Base-by-base conservation (phyloP, 2,797 vertebrate species). In the Carcharodon carcharias region DNA sequence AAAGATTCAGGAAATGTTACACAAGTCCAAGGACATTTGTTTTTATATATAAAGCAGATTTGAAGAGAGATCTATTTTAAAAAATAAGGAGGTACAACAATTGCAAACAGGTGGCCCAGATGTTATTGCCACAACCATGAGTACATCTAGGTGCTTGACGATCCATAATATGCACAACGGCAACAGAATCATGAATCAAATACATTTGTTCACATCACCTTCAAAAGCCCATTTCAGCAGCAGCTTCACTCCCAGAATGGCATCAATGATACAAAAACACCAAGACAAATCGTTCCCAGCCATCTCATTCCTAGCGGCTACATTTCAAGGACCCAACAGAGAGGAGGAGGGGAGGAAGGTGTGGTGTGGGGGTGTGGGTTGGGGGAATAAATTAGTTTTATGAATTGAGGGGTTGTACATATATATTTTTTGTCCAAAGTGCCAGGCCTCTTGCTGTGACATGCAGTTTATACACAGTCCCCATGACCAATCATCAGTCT, bases 401-500 rank as follows among this genome's bases (percentile, higher is more conserved):
- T 77, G 94, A 95, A 21, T 77, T 77, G 69, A 95, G 94, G 50
- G 94, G 35, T 77, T 77, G 69, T 77, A 71, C 69, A 85, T 21
- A 82, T 50, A 21, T 45, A 45, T 71, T 56, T 73, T 77, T 56
- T 77, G 94, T 95, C 94, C 94, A 95, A 95, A 95, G 94, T 95
- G 94, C 69, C 50, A 77, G 94, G 71, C 31, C 50, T 77, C 94
- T 95, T 95, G 94, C 94, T 71, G 94, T 18, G 69, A 77, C 94
- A 95, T 95, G 94, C 94, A 95, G 94, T 95, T 95, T 73, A 73
- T 35, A 73, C 93, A 95, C 69, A 77, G 71, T 95, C 69, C 94
- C 94, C 94, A 56, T 95, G 67, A 71, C 69, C 94, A 95, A 96
- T 97, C 80, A 85, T 85, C 98, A 99, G 98, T 99, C 99, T 97